Evolutionary conservation across 2,888 invertebrate genomes (phyloP).

Genomic region (Spisula solida): DNA sequence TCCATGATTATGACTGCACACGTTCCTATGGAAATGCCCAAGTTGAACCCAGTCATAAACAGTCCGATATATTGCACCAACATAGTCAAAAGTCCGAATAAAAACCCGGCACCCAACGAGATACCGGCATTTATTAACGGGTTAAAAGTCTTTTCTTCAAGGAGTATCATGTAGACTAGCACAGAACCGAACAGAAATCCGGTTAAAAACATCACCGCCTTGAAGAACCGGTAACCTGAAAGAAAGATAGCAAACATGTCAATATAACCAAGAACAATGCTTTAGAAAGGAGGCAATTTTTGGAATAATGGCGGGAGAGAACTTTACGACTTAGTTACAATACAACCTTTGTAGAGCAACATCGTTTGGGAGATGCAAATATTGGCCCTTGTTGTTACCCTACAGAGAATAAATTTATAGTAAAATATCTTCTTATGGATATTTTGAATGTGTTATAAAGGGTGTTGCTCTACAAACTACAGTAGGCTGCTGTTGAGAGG

Average conservation of each 20-base stretch:
- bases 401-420: too few relatives aligned
- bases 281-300: too few relatives aligned
- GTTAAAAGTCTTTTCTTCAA: conserved; percentile 92
- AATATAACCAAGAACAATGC: too few relatives aligned
- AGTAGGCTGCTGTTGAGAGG: too few relatives aligned
- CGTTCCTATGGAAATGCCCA: conserved; percentile 89
- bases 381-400: neutral
- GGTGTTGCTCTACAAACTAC: too few relatives aligned
- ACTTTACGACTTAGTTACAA: neutral
- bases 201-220: conserved; percentile 95
- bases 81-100: conserved; percentile 94
- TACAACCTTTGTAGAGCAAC: neutral
- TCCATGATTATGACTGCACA: conserved; percentile 87
- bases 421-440: too few relatives aligned
- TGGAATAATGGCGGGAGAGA: too few relatives aligned
- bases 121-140: conserved; percentile 92
- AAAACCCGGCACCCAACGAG: conserved; percentile 92
- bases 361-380: neutral
- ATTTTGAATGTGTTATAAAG: too few relatives aligned
- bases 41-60: conserved; percentile 94
- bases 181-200: conserved; percentile 95
- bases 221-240: conserved; percentile 95
- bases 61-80: conserved; percentile 94
- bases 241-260: conserved; percentile 74
- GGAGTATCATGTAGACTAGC: conserved; percentile 93